These are phyloP conservation scores for Clarias laeviceps DNA, from an alignment of 2,797 vertebrate species.

Conservation along the genomic window DNA sequence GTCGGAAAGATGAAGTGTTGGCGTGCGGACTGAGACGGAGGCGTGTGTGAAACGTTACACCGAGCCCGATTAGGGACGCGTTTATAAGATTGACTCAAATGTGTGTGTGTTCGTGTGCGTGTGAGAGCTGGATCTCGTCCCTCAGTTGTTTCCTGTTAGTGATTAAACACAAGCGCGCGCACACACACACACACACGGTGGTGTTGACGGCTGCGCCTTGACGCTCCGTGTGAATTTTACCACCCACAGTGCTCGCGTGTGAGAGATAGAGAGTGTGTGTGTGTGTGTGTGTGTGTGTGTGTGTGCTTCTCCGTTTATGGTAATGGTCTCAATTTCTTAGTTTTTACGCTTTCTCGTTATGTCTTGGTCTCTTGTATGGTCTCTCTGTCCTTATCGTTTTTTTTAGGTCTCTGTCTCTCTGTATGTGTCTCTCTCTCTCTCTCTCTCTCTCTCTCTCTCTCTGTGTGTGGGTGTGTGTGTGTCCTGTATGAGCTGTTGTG, in stretches of 20 bases:
- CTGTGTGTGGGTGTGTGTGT: not conserved
- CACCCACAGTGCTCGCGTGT: constrained; percentile 44
- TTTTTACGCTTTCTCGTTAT: not conserved
- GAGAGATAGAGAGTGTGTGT: not conserved
- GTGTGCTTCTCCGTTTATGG: not conserved
- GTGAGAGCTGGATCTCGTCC: constrained; percentile 55
- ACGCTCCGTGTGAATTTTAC: constrained; percentile 46
- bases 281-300: constrained; percentile 22
- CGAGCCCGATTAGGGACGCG: not conserved
- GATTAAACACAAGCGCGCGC: constrained; percentile 52
- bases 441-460: not conserved
- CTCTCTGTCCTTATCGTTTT: constrained; percentile 10
- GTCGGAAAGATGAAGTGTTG: not conserved
- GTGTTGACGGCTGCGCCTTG: constrained; percentile 29
- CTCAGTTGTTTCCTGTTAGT: constrained; percentile 80
- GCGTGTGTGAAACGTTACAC: constrained; percentile 14
- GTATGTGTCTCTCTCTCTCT: not conserved
- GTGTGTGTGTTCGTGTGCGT: constrained; percentile 43
- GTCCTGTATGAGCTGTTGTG: constrained; percentile 35
- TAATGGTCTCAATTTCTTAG: not conserved
- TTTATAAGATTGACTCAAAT: not conserved
- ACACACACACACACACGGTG: not conserved
- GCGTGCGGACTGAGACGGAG: not conserved
- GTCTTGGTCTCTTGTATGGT: not conserved
- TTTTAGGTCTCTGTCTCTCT: not conserved